These are phyloP conservation scores for Spatula clypeata DNA, from an alignment of 2,797 vertebrate genomes.

Conservation along the genomic window DNA sequence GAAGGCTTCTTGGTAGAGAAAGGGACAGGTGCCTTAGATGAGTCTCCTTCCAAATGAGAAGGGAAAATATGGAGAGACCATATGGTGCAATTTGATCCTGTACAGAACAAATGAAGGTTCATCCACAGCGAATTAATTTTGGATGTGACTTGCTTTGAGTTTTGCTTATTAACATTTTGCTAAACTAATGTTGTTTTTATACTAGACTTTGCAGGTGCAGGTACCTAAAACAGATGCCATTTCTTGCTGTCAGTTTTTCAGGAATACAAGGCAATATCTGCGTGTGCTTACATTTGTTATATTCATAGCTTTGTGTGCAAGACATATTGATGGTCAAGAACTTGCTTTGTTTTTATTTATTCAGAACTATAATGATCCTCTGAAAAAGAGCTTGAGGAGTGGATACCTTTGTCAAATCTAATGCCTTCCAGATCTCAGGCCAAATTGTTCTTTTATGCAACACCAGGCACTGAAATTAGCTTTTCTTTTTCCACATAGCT, in stretches of 20 bases:
- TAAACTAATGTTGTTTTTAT: not conserved
- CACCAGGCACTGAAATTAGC: not conserved
- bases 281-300: not conserved
- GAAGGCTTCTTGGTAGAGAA: not conserved
- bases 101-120: not conserved
- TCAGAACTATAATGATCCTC: not conserved
- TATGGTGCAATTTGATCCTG: not conserved
- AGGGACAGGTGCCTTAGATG: not conserved
- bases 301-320: not conserved
- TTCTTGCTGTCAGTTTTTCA: not conserved
- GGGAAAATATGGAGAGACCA: not conserved
- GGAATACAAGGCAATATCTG: not conserved
- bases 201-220: not conserved
- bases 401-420: not conserved
- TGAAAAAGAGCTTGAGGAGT: not conserved
- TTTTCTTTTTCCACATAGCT: not conserved
- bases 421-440: not conserved
- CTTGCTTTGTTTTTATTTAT: not conserved
- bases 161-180: not conserved
- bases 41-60: not conserved
- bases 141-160: not conserved
- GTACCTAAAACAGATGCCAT: not conserved
- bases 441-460: not conserved
- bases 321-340: not conserved
- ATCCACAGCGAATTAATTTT: not conserved